A percentile compares a stretch with the other conserved stretches of the same genome.
Evolutionary conservation across 2,797 vertebrate genomes (phyloP).

Genomic region (Alcedo atthis): DNA sequence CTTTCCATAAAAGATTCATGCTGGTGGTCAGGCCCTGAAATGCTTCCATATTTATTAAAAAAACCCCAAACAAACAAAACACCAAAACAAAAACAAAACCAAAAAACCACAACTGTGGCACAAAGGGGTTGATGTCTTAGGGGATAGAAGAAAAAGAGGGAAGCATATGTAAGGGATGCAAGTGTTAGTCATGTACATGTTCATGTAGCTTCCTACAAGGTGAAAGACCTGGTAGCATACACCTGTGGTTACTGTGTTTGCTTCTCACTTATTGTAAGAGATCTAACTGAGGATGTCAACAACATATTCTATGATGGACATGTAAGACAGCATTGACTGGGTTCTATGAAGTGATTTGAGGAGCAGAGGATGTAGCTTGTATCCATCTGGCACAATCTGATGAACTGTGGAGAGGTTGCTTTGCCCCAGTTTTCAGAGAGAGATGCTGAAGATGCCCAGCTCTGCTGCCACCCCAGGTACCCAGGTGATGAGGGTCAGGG

Average conservation of each 20-base stretch:
- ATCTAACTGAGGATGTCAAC: background rate
- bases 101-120: background rate
- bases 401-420: background rate
- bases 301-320: background rate
- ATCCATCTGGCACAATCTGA: background rate
- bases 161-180: background rate
- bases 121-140: background rate
- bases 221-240: background rate
- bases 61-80: background rate
- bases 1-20: background rate
- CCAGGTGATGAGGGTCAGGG: background rate
- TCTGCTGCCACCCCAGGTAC: background rate
- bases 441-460: background rate
- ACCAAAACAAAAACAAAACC: background rate
- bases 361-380: background rate
- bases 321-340: background rate
- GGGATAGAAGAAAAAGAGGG: background rate
- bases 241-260: background rate
- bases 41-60: background rate
- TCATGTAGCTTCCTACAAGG: background rate
- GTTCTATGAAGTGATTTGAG: background rate
- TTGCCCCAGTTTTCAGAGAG: background rate
- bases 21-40: background rate
- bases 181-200: rapidly evolving
- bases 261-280: background rate